Percentiles rank a stretch among this genome's conserved stretches.
Evolutionary conservation across 2,113 vertebrate species (phyloP).

Genomic region (Myiozetetes cayanensis): DNA sequence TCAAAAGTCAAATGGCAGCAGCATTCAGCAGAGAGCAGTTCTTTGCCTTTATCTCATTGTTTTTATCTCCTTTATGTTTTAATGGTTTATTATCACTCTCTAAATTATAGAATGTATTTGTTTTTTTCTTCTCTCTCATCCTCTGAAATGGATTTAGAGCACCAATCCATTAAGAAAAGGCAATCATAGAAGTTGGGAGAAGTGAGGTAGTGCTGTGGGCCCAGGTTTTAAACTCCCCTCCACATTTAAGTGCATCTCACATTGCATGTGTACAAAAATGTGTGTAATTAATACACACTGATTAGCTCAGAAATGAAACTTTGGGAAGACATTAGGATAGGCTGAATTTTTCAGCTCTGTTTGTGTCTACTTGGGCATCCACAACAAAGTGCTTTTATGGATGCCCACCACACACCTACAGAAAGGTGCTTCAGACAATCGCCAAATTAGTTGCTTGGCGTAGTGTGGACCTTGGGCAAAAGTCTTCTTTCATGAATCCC

Average conservation of each 20-base stretch:
- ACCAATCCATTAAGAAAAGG: background rate
- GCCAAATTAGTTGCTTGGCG: background rate
- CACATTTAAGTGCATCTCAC: background rate
- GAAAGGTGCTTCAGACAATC: background rate
- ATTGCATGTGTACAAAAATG: background rate
- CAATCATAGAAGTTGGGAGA: background rate
- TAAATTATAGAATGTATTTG: background rate
- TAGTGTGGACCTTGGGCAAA: accelerated
- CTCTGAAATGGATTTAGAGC: background rate
- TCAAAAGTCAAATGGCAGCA: background rate
- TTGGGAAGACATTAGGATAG: background rate
- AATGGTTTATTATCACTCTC: background rate
- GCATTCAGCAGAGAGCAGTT: background rate
- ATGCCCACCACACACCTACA: background rate
- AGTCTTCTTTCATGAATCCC: background rate
- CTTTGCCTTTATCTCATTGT: background rate
- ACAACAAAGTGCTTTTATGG: background rate
- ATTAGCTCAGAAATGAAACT: background rate
- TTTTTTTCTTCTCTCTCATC: background rate
- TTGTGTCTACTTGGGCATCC: background rate
- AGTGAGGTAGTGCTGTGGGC: slow-evolving; percentile 18
- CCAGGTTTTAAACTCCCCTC: background rate
- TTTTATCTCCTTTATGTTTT: background rate
- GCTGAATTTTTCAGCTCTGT: background rate
- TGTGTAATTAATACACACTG: background rate